A percentile compares a stretch with the other conserved stretches of the same genome.
Conservation (phyloP, 2,113 vertebrate species). For the Delphinus delphis region DNA sequence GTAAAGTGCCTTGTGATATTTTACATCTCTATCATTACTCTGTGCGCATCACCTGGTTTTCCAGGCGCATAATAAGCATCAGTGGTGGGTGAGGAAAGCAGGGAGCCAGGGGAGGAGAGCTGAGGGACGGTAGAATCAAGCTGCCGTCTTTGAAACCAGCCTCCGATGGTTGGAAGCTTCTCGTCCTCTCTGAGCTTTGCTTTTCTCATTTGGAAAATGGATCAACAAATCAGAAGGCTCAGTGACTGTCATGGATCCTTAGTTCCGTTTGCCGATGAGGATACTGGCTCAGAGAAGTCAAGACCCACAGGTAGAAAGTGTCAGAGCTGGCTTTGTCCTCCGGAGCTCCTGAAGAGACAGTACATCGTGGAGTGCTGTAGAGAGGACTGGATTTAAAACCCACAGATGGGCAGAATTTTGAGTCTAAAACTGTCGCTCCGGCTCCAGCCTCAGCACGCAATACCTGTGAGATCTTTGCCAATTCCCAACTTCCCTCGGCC, state of each 20-base stretch:
- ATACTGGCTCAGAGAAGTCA: not conserved
- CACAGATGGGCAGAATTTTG: not conserved
- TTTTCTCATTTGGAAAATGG: not conserved
- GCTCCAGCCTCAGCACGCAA: not conserved
- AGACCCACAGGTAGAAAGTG: not conserved
- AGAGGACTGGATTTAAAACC: not conserved
- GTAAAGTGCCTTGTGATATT: not conserved
- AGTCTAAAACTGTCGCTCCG: not conserved
- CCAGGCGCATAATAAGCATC: no score
- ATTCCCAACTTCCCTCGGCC: not conserved
- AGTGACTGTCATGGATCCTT: not conserved
- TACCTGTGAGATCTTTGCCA: not conserved
- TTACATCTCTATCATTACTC: rapidly evolving
- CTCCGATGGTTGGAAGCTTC: not conserved
- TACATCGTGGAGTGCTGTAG: rapidly evolving
- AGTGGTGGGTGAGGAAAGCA: not conserved
- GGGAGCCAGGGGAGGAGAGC: no score
- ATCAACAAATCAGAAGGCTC: not conserved
- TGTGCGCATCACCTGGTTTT: not conserved
- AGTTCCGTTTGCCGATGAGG: not conserved
- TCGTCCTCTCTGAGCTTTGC: not conserved
- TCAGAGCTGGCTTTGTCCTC: not conserved
- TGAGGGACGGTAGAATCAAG: not conserved
- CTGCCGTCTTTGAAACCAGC: not conserved
- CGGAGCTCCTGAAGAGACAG: not conserved